These are phyloP conservation scores for Oreortyx pictus DNA, from an alignment of 2,797 vertebrate species.

Conservation along the genomic window DNA sequence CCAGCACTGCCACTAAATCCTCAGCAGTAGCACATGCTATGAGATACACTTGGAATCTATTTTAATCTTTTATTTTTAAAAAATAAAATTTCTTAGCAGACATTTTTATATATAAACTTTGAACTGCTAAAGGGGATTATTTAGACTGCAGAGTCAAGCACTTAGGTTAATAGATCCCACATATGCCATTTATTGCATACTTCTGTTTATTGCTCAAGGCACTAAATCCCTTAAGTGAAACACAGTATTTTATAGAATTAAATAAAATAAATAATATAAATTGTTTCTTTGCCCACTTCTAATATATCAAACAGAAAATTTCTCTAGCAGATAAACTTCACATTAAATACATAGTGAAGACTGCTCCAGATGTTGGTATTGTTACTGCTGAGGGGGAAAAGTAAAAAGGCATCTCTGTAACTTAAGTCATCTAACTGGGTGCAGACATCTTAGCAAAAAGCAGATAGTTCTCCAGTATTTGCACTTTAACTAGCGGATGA, in stretches of 20 bases:
- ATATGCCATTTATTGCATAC: constrained; percentile 64
- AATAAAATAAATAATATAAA: constrained; percentile 24
- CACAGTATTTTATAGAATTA: constrained; percentile 49
- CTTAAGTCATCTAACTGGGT: not conserved
- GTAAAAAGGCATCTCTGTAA: not conserved
- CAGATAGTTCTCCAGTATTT: not conserved
- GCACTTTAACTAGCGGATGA: not conserved
- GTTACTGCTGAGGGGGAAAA: not conserved
- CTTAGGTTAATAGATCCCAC: constrained; percentile 60
- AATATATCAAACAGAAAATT: constrained; percentile 50
- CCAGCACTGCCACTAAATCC: not conserved
- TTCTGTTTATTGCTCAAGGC: constrained; percentile 60
- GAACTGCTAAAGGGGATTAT: constrained; percentile 5
- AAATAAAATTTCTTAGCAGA: not conserved
- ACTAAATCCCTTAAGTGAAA: constrained; percentile 63
- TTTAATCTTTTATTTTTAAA: not conserved
- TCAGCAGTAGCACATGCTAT: not conserved
- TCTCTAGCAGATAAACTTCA: not conserved
- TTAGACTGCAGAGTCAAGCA: not conserved
- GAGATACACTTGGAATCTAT: not conserved
- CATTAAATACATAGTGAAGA: not conserved
- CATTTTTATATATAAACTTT: not conserved
- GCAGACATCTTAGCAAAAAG: not conserved
- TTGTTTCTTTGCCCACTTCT: constrained; percentile 30
- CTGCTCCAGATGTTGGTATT: fast-evolving